These are phyloP conservation scores for Mystacornis crossleyi DNA, from an alignment of 2,113 vertebrate genomes.

Conservation along the genomic window DNA sequence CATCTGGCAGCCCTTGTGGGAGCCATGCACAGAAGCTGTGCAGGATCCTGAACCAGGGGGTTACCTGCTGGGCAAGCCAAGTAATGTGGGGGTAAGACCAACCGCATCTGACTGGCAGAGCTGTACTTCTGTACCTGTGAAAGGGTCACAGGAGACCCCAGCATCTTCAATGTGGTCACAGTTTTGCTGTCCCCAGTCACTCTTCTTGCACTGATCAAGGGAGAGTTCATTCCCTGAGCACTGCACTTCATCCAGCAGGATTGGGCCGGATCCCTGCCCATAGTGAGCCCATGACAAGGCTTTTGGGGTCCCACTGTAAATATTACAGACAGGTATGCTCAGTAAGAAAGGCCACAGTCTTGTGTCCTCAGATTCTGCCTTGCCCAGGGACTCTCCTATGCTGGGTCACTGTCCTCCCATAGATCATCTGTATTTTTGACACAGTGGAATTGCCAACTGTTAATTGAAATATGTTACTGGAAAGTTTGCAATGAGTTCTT, in stretches of 20 bases:
- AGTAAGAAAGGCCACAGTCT: background rate
- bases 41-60: background rate
- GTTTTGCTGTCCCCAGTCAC: slow-evolving; percentile 91
- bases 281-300: slow-evolving; percentile 91
- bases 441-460: background rate
- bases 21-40: background rate
- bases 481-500: background rate
- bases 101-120: background rate
- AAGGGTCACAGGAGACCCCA: slow-evolving; percentile 84
- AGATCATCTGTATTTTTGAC: background rate
- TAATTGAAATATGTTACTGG: background rate
- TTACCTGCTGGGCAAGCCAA: background rate
- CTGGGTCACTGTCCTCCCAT: background rate
- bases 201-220: slow-evolving; percentile 87
- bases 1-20: background rate
- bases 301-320: slow-evolving; percentile 83
- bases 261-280: slow-evolving; percentile 86
- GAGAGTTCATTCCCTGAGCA: slow-evolving; percentile 89
- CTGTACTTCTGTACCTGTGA: slow-evolving; percentile 55
- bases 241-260: slow-evolving; percentile 88
- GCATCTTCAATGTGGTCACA: slow-evolving; percentile 94
- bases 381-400: background rate
- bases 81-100: background rate
- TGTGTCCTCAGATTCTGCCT: background rate
- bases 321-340: background rate